These are phyloP conservation scores for Argopecten irradians DNA, from an alignment of 1,140 invertebrate species.

Conservation along the genomic window DNA sequence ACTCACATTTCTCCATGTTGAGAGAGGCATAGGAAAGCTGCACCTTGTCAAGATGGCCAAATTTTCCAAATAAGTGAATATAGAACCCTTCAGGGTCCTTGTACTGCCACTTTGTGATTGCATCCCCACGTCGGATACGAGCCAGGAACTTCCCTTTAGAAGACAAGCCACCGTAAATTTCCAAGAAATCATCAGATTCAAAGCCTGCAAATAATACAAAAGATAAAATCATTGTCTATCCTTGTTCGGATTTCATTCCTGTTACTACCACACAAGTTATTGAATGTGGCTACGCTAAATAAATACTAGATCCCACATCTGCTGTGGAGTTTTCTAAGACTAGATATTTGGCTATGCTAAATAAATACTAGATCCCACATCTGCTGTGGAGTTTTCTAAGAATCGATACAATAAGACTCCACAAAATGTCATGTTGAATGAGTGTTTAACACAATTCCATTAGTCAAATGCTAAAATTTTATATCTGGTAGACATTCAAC, in stretches of 20 bases:
- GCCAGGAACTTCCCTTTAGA: neutral
- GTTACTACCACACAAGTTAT: too few species aligned
- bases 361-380: too few species aligned
- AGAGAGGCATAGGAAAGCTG: neutral
- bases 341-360: too few species aligned
- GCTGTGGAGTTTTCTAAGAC: too few species aligned
- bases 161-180: neutral
- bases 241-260: too few species aligned
- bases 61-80: conserved; percentile 6
- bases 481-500: neutral
- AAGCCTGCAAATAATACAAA: neutral
- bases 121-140: neutral
- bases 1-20: neutral
- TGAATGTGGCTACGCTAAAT: too few species aligned
- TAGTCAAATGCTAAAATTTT: neutral
- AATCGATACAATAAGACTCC: conserved; percentile 41
- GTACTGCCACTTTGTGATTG: neutral
- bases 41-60: conserved; percentile 1
- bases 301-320: too few species aligned
- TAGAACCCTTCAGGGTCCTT: neutral
- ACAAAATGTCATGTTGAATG: conserved; percentile 41
- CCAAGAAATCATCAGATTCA: neutral
- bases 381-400: too few species aligned
- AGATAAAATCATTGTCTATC: too few species aligned
- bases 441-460: neutral